A percentile compares a stretch with the other conserved stretches of the same genome.
phyloP scores from a whole-genome alignment of 1,140 invertebrate species.

The Potamilus streckersoni region DNA sequence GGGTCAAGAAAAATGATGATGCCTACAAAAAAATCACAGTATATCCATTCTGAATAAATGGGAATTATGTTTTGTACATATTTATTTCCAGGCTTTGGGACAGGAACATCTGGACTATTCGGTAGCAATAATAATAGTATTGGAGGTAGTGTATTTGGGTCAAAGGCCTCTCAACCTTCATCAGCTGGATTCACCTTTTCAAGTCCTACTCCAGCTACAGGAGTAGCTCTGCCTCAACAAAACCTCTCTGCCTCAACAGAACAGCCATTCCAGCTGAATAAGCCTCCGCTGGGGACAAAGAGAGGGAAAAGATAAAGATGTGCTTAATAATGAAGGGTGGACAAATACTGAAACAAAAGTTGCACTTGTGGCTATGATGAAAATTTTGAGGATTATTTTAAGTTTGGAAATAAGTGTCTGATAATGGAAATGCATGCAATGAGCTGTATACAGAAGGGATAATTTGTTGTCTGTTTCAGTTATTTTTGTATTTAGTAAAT shows the following conservation, averaged over 20 bases:
- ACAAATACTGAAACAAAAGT: too few relatives aligned
- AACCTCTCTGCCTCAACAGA: conserved; percentile 33
- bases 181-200: conserved; percentile 23
- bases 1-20: too few relatives aligned
- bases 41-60: too few relatives aligned
- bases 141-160: conserved; percentile 1
- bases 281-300: conserved; percentile 79
- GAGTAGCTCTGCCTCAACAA: conserved; percentile 21
- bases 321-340: too few relatives aligned
- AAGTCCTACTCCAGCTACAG: conserved; percentile 29
- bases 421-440: too few relatives aligned
- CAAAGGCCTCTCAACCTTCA: neutral
- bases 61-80: neutral
- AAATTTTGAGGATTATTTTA: too few relatives aligned
- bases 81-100: conserved; percentile 30
- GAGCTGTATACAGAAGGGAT: too few relatives aligned
- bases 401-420: too few relatives aligned
- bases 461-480: too few relatives aligned
- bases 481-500: too few relatives aligned
- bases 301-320: conserved; percentile 73
- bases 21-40: too few relatives aligned
- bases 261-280: conserved; percentile 76
- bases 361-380: too few relatives aligned
- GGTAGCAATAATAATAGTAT: neutral
- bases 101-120: neutral